Evolutionary conservation across 2,888 invertebrate genomes (phyloP).

Genomic region (Aleiodes leptofemur): DNA sequence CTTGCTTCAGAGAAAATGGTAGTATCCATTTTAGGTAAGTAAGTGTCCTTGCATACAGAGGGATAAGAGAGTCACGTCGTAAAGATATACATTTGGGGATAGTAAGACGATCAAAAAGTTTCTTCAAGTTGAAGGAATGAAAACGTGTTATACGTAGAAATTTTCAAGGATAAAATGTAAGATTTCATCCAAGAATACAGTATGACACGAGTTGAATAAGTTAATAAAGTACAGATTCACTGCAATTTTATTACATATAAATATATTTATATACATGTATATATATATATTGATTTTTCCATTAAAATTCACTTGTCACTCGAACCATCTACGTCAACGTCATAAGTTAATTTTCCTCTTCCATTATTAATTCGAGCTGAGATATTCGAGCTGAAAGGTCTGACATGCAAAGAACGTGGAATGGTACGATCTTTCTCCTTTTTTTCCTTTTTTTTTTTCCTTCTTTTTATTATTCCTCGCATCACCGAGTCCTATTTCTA

Average conservation of each 20-base stretch:
- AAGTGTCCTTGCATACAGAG: constrained; percentile 33
- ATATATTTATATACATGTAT: neutral
- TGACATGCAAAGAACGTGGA: constrained; percentile 1
- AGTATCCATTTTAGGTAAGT: constrained; percentile 50
- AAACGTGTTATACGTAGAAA: constrained; percentile 19
- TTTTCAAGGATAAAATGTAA: constrained; percentile 20
- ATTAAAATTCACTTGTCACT: too few species aligned
- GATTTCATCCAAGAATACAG: constrained; percentile 19
- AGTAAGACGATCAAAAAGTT: constrained; percentile 33
- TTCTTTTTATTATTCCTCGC: neutral
- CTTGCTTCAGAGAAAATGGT: neutral
- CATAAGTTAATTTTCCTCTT: constrained; percentile 2
- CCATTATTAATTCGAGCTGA: constrained; percentile 14
- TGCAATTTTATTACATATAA: neutral
- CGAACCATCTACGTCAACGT: neutral
- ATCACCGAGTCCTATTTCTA: neutral
- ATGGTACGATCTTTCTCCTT: neutral
- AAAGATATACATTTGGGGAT: constrained; percentile 35
- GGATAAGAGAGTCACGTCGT: constrained; percentile 39
- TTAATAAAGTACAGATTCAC: neutral
- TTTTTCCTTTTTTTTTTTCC: neutral
- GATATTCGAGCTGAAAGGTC: neutral
- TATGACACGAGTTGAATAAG: constrained; percentile 3
- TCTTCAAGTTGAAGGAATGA: neutral
- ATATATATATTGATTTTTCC: too few species aligned